Base-by-base conservation (phyloP, 30 jellyfish, hydroid and myxozoan genomes). In the Aurelia sp. region DNA sequence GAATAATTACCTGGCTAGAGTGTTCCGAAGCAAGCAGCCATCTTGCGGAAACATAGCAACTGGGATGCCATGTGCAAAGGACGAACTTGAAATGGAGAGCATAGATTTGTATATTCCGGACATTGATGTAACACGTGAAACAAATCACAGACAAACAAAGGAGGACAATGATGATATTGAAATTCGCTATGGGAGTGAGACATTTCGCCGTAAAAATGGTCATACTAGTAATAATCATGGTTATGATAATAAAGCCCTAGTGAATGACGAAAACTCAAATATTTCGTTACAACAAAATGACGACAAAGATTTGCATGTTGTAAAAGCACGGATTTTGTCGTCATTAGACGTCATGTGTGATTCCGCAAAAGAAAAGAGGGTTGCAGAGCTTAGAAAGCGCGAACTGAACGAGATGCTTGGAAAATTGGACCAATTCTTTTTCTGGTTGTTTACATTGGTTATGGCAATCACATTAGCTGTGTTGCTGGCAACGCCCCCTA, bases 401-500 rank as follows among this genome's bases (percentile, higher is more conserved):
- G 80, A 69, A 18, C 38, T 67, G 22, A 70, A 35, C 35, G 31
- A 63, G 11, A 8, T 57, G 9, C 35, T 82, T n/a, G 18, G 27
- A 38, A 59, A 60, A 12, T 30, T 82, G n/a, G 92, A 82, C 78
- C 69, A 68, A 15, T 38, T 82, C 30, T 82, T 82, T 59, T 82
- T 82, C 76, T 82, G 86, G 65, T n/a, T 82, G 9, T 82, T 82
- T 30, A 41, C 85, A 21, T 24, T 82, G 59, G 57, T 78, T 8
- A 53, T 82, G 53, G 41, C 55, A 38, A 72, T 59, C 22, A 68
- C 92, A 27, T 64, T 82, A 24, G 38, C 41, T 9, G 1, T 71
- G 18, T 75, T 82, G 13, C 72, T 82, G 60, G 57, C 62, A 16
- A 67, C 86, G 0, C 92, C 92, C 12, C 92, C 92, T 4, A 51